Evolutionary conservation across 2,113 vertebrate species (phyloP).

Genomic region (Gorilla gorilla): DNA sequence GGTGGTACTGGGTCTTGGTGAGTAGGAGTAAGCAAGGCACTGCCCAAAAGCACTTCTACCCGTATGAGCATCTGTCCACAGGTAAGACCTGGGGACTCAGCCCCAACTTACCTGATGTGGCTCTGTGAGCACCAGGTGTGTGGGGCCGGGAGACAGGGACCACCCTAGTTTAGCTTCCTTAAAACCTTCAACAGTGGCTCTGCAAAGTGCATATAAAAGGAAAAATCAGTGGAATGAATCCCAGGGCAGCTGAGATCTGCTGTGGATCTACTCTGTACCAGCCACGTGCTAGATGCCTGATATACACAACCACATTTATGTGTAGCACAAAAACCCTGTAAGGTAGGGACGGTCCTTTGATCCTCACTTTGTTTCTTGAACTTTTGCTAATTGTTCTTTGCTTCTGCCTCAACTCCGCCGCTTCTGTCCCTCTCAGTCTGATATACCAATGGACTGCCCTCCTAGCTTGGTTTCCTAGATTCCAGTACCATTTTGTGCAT

Average conservation of each 20-base stretch:
- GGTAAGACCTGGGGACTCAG: not conserved
- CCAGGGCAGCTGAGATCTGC: not conserved
- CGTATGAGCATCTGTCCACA: not conserved
- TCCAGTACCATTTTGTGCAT: not conserved
- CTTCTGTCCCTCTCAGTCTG: not conserved
- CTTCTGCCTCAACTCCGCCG: not conserved
- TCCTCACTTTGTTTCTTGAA: not conserved
- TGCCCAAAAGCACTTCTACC: not conserved
- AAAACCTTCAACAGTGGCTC: not conserved
- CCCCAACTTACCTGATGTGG: not conserved
- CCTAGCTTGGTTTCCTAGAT: not conserved
- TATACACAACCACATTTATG: rapidly evolving
- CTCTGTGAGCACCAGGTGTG: not conserved
- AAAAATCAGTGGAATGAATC: not conserved
- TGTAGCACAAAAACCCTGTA: not conserved
- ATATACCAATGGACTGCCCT: not conserved
- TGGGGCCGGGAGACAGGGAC: not conserved
- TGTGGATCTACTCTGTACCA: not conserved
- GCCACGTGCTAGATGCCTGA: too few relatives aligned
- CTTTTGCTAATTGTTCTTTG: not conserved
- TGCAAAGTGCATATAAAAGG: not conserved
- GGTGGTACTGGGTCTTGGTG: not conserved
- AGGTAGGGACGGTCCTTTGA: too few relatives aligned
- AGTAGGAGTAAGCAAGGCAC: not conserved
- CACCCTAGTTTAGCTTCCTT: not conserved